Evolutionary conservation across 1,140 invertebrate species (phyloP).

Genomic region (Physella acuta): DNA sequence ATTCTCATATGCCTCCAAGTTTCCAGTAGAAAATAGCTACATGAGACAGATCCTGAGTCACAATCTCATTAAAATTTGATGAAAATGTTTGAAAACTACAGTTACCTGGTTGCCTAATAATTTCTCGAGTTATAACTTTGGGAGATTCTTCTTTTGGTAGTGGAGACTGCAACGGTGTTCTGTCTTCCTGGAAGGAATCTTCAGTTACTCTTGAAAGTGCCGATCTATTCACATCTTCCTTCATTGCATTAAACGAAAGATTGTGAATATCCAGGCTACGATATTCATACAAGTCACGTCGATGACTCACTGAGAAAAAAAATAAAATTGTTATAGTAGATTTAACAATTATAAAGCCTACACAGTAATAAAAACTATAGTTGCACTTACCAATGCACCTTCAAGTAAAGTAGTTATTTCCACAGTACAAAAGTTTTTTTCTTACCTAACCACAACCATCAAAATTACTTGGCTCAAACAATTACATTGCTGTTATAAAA

Average conservation of each 20-base stretch:
- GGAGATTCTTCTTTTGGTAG: conserved; percentile 17
- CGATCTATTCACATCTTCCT: background rate
- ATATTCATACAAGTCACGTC: background rate
- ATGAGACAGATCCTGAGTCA: no score
- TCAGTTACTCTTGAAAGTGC: background rate
- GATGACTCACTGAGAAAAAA: conserved; percentile 15
- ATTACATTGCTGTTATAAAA: no score
- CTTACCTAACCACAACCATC: no score
- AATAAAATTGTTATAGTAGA: background rate
- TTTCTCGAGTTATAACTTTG: conserved; percentile 1
- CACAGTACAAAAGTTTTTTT: no score
- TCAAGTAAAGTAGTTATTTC: no score
- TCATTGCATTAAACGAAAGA: background rate
- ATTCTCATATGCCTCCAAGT: no score
- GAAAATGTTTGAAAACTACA: background rate
- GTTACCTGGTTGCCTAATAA: conserved; percentile 16
- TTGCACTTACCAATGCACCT: no score
- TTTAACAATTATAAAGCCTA: background rate
- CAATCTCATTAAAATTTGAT: background rate
- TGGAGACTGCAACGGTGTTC: conserved; percentile 20
- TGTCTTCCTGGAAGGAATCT: background rate
- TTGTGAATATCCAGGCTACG: background rate
- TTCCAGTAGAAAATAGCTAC: no score
- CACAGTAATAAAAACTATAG: no score
- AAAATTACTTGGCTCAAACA: no score